A percentile compares a stretch with the other conserved stretches of the same genome.
Evolutionary conservation across 1,140 invertebrate genomes (phyloP).

Genomic region (Drusus annulatus): DNA sequence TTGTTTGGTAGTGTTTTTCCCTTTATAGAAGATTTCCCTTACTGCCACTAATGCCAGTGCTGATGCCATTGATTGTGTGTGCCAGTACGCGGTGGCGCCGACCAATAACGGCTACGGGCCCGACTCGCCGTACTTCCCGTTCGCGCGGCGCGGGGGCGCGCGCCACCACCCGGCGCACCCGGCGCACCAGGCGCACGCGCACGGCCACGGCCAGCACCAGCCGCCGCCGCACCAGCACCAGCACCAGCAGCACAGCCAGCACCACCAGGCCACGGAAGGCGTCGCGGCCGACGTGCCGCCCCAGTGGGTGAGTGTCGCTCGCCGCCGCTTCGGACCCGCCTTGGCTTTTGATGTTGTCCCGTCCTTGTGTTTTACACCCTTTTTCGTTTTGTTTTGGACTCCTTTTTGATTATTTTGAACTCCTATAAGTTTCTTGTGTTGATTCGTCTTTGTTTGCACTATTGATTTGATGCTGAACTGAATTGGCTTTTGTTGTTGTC

Average conservation of each 20-base stretch:
- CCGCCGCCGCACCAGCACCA: constrained; percentile 36
- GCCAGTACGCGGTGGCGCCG: constrained; percentile 52
- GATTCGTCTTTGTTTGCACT: background rate
- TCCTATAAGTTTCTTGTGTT: background rate
- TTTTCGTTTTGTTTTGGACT: background rate
- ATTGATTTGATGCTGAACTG: no score
- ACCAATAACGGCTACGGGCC: constrained; percentile 58
- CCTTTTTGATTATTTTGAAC: no score
- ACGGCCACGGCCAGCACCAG: constrained; percentile 38
- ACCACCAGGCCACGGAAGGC: constrained; percentile 36
- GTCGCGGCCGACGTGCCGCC: constrained; percentile 56
- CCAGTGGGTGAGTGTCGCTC: constrained; percentile 55
- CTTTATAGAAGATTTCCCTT: no score
- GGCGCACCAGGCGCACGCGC: constrained; percentile 14
- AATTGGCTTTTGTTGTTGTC: no score
- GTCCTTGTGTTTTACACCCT: background rate
- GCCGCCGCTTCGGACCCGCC: background rate
- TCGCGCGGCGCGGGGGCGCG: constrained; percentile 37
- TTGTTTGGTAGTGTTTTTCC: no score
- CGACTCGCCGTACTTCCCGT: constrained; percentile 57
- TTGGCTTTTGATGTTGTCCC: constrained; percentile 25
- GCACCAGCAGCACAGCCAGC: constrained; percentile 42
- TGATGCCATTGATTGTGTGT: no score
- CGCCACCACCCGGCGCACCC: background rate
- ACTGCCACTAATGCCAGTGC: no score